These are phyloP conservation scores for Naja naja DNA, from an alignment of 2,113 vertebrate genomes.

Conservation along the genomic window DNA sequence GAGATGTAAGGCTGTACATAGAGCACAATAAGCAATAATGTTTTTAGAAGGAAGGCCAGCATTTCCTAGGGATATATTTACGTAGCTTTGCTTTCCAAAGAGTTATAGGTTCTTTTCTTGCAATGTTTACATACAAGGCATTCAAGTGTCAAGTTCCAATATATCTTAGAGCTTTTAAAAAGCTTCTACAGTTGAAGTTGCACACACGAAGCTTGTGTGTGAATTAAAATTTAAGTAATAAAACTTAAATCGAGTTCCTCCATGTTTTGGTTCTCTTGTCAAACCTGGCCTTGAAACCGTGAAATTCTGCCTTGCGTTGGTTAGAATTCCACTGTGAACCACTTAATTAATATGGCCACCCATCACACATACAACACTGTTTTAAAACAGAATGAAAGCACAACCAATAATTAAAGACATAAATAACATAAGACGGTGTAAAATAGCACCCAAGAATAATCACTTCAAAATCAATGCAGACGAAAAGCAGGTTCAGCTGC, in stretches of 20 bases:
- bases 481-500: not conserved
- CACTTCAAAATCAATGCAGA: not conserved
- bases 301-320: not conserved
- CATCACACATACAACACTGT: not conserved
- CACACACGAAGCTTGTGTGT: not conserved
- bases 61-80: not conserved
- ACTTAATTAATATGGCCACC: not conserved
- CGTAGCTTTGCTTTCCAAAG: rapidly evolving
- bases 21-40: not conserved
- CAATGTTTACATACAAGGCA: not conserved
- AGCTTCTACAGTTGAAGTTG: not conserved
- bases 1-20: not conserved
- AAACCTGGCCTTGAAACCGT: not conserved
- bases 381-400: not conserved
- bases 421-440: not conserved
- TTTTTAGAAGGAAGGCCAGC: not conserved
- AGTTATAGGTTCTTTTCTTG: not conserved
- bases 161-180: not conserved
- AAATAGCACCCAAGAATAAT: not conserved
- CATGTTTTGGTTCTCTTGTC: not conserved
- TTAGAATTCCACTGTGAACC: not conserved
- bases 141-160: not conserved
- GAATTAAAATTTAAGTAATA: not conserved
- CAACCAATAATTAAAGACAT: not conserved
- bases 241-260: not conserved